Evolutionary conservation across 2,888 invertebrate genomes (phyloP), one percentile per base, ranked within the genome.

Genomic region (Zygothrica quintamaculata): DNA sequence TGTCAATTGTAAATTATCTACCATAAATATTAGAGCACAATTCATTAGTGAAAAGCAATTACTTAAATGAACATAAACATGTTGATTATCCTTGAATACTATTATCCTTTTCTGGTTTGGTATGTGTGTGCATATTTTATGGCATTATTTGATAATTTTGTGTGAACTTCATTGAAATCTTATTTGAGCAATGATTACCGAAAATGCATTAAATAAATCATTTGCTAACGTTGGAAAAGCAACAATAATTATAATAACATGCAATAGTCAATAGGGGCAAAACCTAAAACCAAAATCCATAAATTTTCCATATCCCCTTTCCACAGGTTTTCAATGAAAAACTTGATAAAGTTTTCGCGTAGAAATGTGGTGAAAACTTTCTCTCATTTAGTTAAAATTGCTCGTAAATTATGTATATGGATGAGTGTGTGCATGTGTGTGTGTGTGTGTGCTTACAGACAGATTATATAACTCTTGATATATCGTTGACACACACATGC

Each of bases 341-440:
- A 42, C 47, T 61, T 55, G 48, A 34, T 57, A 67, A 64, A 40
- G n/a, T 46, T 61, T 56, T 48, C 8, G 9, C 42, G 34, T 25
- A 37, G 31, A 42, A 50, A 57, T 62, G 58, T 26, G 60, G 56
- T 47, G 16, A 55, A 61, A 80, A 77, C 47, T 73, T 72, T 53
- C 40, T 62, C 40, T 58, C 76, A 78, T 78, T 68, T 43, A 42
- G 43, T 55, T 60, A 15, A 57, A 66, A 80, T 64, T 64, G 33
- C 46, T 51, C 36, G 25, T 33, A 29, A n/a, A 26, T 34, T 12
- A 34, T n/a, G 12, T 18, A 1, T 18, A 16, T 15, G 15, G 7
- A n/a, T n/a, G n/a, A n/a, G 11, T 36, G 13, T 36, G 11, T 36
- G 18, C 18, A 3, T 2, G 9, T n/a, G 0, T 18, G 29, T 13